A percentile compares a stretch with the other conserved stretches of the same genome.
Evolutionary conservation across 2,797 vertebrate species (phyloP).

Genomic region (Eidolon dupreanum): DNA sequence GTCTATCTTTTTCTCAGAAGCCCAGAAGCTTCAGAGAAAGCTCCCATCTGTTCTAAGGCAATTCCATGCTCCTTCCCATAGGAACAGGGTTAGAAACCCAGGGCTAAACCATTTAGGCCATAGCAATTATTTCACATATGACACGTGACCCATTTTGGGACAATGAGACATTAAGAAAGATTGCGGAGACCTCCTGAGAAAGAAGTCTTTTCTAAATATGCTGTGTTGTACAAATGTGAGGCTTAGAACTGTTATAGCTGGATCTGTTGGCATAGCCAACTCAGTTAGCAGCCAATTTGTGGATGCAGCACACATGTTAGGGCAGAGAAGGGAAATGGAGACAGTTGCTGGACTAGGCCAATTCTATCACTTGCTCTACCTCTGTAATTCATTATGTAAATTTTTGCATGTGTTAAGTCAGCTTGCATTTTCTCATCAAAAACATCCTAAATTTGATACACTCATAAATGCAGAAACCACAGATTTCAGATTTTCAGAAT

Average conservation of each 20-base stretch:
- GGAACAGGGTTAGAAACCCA: not conserved
- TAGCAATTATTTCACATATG: not conserved
- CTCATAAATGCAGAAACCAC: not conserved
- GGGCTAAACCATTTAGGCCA: not conserved
- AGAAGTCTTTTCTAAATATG: not conserved
- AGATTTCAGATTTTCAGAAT: not conserved
- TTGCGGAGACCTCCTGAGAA: not conserved
- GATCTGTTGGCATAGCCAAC: too few species aligned
- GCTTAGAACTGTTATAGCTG: not conserved
- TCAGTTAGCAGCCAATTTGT: not conserved
- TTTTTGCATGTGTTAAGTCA: not conserved
- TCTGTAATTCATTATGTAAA: not conserved
- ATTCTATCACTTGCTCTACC: not conserved
- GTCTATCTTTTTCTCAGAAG: not conserved
- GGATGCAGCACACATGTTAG: not conserved
- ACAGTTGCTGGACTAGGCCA: not conserved
- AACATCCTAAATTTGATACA: not conserved
- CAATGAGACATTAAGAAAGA: not conserved
- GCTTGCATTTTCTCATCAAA: slow-evolving; percentile 24
- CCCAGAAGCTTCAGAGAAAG: not conserved
- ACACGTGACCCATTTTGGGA: not conserved
- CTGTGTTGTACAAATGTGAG: not conserved
- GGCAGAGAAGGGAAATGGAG: not conserved
- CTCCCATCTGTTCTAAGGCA: not conserved
- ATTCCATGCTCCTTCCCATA: not conserved